Base-by-base conservation (phyloP, 2,888 invertebrate species). In the Scotopteryx bipunctaria region DNA sequence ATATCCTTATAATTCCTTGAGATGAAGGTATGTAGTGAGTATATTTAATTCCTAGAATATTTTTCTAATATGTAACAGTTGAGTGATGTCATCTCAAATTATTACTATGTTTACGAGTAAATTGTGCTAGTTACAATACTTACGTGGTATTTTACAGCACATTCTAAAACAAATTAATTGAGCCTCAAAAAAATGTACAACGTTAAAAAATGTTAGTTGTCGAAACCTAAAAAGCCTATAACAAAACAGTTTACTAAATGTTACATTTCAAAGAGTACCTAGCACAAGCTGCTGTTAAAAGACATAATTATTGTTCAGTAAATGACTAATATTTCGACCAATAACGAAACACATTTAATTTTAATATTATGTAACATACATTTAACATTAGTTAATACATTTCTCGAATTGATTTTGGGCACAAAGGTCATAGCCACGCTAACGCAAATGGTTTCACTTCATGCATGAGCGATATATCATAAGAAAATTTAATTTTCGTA, bases 401-500 rank as follows among this genome's bases (percentile, higher is more conserved):
- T 25, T 25, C 9, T 4, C 25, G 6, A 3, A 36, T 5, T 36
- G 11, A 17, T 35, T 46, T 40, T 42, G 47, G 47, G 51, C 57
- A 52, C 48, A 41, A 14, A 16, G 32, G 23, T 41, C 15, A 45
- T 33, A 43, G 25, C 47, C 16, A 15, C 17, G 16, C 27, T 21
- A 46, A 9, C 35, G 15, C 17, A 25, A 33, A 21, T 15, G n/a
- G 2, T 35, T 23, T 3, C 2, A 13, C 8, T 45, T 44, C 3
- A 11, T 11, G 9, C 16, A 40, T 49, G 42, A 55, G 38, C 23
- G 31, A n/a, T 47, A 47, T 35, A 48, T 40, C 29, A 40, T 23
- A 11, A 15, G 48, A 61, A 57, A 55, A 59, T 61, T 59, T 35
- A 0, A 61, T 59, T 59, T 59, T 55, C 57, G 31, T 55, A 31